These are phyloP conservation scores for Calcarius lapponicus DNA, from an alignment of 2,797 vertebrate species.

Conservation along the genomic window DNA sequence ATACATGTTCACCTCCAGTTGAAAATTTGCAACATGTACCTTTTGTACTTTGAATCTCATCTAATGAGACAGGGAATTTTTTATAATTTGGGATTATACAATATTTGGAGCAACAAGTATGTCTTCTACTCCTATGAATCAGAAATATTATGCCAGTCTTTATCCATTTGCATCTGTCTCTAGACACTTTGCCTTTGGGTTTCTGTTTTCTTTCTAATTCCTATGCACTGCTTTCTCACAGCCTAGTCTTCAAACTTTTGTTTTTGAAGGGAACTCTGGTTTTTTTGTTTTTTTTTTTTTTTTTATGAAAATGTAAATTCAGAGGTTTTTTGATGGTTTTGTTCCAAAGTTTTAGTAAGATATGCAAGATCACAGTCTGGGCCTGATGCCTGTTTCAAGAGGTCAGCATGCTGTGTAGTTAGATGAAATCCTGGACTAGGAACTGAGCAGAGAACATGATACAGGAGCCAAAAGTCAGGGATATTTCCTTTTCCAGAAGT, in stretches of 20 bases:
- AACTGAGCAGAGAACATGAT: background rate
- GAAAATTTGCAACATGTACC: background rate
- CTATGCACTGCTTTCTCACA: background rate
- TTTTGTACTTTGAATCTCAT: background rate
- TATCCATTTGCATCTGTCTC: background rate
- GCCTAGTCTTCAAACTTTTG: background rate
- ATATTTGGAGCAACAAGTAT: background rate
- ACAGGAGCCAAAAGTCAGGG: background rate
- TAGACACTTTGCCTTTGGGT: background rate
- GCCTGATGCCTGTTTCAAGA: background rate
- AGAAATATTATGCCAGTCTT: background rate
- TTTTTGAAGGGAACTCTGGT: background rate
- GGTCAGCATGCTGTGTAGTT: background rate
- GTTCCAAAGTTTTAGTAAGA: slow-evolving; percentile 4
- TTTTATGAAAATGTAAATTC: background rate
- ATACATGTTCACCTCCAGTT: background rate
- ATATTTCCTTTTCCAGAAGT: background rate
- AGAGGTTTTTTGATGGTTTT: background rate
- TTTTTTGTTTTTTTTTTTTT: background rate
- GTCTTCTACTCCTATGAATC: background rate
- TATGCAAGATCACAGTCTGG: background rate
- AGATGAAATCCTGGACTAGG: background rate
- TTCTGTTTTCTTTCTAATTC: background rate
- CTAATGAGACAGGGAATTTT: background rate
- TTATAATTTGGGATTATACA: background rate